Evolutionary conservation across 2,888 invertebrate genomes (phyloP), one percentile per base, ranked within the genome.

Genomic region (Trichopoda pennipes): DNA sequence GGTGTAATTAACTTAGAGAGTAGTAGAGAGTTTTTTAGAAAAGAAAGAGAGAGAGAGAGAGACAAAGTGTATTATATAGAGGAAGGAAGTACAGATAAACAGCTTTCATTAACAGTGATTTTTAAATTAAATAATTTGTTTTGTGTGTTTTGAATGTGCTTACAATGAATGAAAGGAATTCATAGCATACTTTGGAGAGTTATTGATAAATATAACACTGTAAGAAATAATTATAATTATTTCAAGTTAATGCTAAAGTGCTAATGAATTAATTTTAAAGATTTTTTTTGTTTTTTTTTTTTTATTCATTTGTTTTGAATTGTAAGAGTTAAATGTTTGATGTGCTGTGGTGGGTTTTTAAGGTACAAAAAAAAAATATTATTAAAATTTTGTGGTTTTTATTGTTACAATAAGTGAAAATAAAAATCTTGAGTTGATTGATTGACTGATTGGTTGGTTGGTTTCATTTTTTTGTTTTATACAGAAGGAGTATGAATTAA

Each of bases 401-500:
- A 21, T 35, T 16, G 28, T 56, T 44, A 32, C 19, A 19, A 55
- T 16, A 44, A 21, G 42, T 73, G 21, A 53, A 47, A 63, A 63
- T 28, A 63, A 70, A 63, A 55, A 56, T 19, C 53, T 76, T 61
- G 63, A 69, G 55, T 63, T 69, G 42, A n/a, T 35, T 47, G 47
- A 7, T 17, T 61, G 28, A 12, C n/a, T n/a, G 32, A 32, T 69
- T 42, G 17, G 8, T 53, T 44, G 23, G n/a, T 76, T 53, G 47
- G 32, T 69, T 77, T 60, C 6, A 4, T 77, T 55, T 73, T 66
- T 81, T 73, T 79, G 38, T 74, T 77, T 80, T 84, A 88, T 28
- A 84, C 84, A 89, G 89, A 89, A 89, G 89, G 89, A 89, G 89
- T 89, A 89, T 89, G 89, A 89, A 88, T 89, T 89, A 89, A 89